phyloP scores from a whole-genome alignment of 2,888 invertebrate genomes.

The Idaea biselata region DNA sequence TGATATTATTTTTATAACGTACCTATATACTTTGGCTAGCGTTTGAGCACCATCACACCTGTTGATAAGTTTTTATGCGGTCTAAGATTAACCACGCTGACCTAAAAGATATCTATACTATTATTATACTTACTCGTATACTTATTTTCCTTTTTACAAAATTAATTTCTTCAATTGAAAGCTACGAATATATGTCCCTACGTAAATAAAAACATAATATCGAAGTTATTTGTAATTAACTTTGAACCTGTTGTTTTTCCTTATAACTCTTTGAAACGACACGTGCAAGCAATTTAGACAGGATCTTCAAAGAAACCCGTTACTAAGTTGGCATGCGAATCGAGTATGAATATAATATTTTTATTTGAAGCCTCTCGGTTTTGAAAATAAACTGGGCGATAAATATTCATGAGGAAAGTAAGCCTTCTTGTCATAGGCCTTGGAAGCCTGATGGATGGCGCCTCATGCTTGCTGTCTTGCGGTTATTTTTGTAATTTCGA shows the following conservation, averaged over 20 bases:
- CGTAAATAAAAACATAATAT: not conserved
- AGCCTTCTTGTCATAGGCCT: conserved; percentile 73
- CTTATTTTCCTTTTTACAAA: not conserved
- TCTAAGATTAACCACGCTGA: too few relatives aligned
- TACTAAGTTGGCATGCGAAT: conserved; percentile 35
- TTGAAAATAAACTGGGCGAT: conserved; percentile 59
- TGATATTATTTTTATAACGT: too few relatives aligned
- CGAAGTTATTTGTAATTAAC: conserved; percentile 19
- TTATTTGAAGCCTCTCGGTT: conserved; percentile 48
- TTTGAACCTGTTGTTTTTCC: conserved; percentile 26
- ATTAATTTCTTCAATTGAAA: not conserved
- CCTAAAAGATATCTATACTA: too few relatives aligned
- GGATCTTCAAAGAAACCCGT: conserved; percentile 32
- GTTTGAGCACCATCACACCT: too few relatives aligned
- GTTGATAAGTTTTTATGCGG: too few relatives aligned
- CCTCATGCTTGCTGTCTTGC: conserved; percentile 48
- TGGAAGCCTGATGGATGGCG: conserved; percentile 71
- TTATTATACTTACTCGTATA: too few relatives aligned
- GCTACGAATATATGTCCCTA: not conserved
- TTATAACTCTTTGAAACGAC: conserved; percentile 24
- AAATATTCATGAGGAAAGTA: conserved; percentile 73
- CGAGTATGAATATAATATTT: conserved; percentile 49
- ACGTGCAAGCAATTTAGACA: conserved; percentile 27
- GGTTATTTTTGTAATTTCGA: conserved; percentile 9
- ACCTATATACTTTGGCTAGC: too few relatives aligned